Conservation (phyloP, 35 echinoderm and acorn worm species). For the Amphiura filiformis region DNA sequence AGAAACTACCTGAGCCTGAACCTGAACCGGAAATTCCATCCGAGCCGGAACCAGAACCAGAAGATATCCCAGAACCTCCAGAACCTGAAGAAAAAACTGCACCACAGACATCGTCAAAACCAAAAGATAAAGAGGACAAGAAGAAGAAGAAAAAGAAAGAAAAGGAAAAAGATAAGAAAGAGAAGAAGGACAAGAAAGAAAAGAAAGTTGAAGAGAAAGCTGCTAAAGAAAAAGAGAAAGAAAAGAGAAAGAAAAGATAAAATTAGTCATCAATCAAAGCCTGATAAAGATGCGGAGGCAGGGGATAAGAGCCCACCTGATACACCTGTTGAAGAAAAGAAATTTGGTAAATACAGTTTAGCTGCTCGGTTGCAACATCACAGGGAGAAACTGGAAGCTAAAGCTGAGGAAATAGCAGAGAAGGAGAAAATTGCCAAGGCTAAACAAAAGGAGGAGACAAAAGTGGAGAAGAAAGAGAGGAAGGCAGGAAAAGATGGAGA, state of each 20-base stretch:
- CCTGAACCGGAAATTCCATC: background rate
- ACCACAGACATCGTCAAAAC: background rate
- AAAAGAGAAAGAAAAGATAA: background rate
- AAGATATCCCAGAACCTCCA: too few relatives aligned
- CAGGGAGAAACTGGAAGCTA: conserved; percentile 7
- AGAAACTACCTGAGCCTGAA: background rate
- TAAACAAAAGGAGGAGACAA: conserved; percentile 33
- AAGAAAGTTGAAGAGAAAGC: conserved; percentile 19
- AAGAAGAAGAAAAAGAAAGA: conserved; percentile 30
- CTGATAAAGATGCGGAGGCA: conserved; percentile 12
- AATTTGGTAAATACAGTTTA: conserved; percentile 21
- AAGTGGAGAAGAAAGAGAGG: conserved; percentile 32
- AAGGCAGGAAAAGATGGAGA: conserved; percentile 2
- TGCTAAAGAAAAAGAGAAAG: conserved; percentile 23
- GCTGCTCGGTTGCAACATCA: background rate
- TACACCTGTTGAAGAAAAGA: conserved; percentile 11
- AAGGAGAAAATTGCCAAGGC: conserved; percentile 35
- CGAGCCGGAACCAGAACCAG: too few relatives aligned
- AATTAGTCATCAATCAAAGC: background rate
- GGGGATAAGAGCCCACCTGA: conserved; percentile 26
- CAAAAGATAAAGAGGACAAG: conserved; percentile 15
- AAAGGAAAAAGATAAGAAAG: conserved; percentile 11
- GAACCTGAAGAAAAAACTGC: background rate
- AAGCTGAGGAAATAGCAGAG: conserved; percentile 45
- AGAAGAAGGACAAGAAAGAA: conserved; percentile 4